A percentile compares a stretch with the other conserved stretches of the same genome.
Evolutionary conservation across 2,797 vertebrate genomes (phyloP).

Genomic region (Girardinus metallicus): DNA sequence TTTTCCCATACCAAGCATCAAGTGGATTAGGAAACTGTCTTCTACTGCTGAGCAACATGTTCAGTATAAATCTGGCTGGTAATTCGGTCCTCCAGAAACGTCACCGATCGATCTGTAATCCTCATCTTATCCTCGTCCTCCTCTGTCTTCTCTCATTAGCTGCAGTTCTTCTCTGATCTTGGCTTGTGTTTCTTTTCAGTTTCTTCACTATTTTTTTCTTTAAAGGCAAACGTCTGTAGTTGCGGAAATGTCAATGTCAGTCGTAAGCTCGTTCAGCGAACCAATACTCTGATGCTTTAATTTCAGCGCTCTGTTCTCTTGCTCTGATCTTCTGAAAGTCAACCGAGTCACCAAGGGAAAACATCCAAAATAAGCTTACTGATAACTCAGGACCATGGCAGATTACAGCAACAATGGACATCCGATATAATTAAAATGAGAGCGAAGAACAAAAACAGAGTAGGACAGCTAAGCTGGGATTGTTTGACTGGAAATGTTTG

Average conservation of each 20-base stretch:
- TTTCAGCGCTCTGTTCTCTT: conserved; percentile 8
- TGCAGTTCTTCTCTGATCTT: conserved; percentile 50
- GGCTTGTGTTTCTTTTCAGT: conserved; percentile 39
- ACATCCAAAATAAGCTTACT: conserved; percentile 42
- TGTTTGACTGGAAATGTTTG: conserved; percentile 9
- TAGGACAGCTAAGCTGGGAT: background rate
- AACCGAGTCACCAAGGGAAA: conserved; percentile 48
- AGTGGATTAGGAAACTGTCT: conserved; percentile 7
- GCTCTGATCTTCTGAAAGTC: conserved; percentile 50
- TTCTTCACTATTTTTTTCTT: conserved; percentile 36
- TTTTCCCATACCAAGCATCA: background rate
- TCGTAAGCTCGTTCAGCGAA: background rate
- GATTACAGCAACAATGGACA: conserved; percentile 44
- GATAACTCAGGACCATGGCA: conserved; percentile 37
- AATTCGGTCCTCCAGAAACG: conserved; percentile 26
- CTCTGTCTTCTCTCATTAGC: conserved; percentile 61
- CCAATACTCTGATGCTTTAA: background rate
- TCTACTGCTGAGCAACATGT: conserved; percentile 24
- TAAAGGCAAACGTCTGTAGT: background rate
- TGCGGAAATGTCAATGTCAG: too few relatives aligned
- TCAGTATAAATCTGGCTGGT: conserved; percentile 36
- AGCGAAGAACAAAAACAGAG: conserved; percentile 21
- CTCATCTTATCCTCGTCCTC: conserved; percentile 22
- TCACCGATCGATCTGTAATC: conserved; percentile 36
- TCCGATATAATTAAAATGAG: conserved; percentile 30